Evolutionary conservation across 2,888 invertebrate species (phyloP).

Genomic region (Dichetophora obliterata): DNA sequence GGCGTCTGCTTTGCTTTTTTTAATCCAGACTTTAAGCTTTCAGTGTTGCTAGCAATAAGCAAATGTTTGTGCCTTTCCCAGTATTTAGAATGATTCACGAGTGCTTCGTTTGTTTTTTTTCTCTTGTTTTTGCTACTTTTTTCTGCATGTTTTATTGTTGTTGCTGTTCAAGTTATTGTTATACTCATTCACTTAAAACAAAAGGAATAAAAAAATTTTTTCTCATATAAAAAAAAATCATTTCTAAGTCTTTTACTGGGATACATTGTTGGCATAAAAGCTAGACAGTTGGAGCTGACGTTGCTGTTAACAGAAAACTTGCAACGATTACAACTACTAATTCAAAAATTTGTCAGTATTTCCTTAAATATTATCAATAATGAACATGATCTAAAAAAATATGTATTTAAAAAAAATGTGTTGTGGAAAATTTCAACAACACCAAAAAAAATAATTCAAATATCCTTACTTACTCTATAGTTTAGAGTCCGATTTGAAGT

Average conservation of each 20-base stretch:
- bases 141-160: not conserved
- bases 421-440: too few species aligned
- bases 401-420: too few species aligned
- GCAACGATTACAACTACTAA: not conserved
- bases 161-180: not conserved
- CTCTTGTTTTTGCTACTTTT: not conserved
- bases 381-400: too few species aligned
- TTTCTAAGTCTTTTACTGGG: not conserved
- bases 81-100: not conserved
- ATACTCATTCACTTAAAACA: not conserved
- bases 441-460: too few species aligned
- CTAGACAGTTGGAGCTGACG: not conserved
- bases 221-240: not conserved
- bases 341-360: not conserved
- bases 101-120: not conserved
- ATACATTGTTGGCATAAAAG: not conserved
- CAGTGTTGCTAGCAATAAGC: too few species aligned
- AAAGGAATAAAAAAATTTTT: not conserved
- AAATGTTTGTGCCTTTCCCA: too few species aligned
- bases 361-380: not conserved
- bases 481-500: too few species aligned
- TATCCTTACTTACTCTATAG: too few species aligned
- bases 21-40: too few species aligned
- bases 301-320: too few species aligned
- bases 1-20: not conserved